Conservation (phyloP, 2,888 invertebrate species). For the Opisthograptis luteolata region DNA sequence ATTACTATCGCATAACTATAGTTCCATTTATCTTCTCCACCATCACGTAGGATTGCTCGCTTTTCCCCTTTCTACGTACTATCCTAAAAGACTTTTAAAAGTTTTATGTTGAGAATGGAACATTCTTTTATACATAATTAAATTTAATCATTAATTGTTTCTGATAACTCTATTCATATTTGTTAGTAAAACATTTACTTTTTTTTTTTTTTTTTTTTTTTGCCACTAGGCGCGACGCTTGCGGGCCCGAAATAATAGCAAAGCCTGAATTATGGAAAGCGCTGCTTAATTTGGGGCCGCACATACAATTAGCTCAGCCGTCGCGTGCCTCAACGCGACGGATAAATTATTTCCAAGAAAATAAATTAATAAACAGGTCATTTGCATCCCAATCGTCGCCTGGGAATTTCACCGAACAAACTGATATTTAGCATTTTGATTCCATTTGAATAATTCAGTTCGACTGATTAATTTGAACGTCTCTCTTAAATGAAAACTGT, state of each 20-base stretch:
- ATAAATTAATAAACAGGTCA: slow-evolving; percentile 18
- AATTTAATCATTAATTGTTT: too few species aligned
- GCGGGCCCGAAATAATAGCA: slow-evolving; percentile 15
- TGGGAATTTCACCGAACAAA: neutral
- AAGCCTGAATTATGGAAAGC: slow-evolving; percentile 11
- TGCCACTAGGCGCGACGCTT: slow-evolving; percentile 2
- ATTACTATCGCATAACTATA: neutral
- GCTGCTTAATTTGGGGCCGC: slow-evolving; percentile 17
- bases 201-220: too few species aligned
- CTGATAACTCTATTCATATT: too few species aligned
- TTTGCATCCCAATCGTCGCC: slow-evolving; percentile 15
- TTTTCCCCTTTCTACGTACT: too few species aligned
- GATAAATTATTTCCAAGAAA: neutral
- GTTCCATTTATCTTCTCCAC: neutral
- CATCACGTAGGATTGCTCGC: neutral
- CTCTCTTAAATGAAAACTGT: too few species aligned
- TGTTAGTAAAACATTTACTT: too few species aligned
- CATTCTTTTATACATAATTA: too few species aligned
- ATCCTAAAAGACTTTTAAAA: too few species aligned
- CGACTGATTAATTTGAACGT: neutral
- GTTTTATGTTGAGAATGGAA: too few species aligned
- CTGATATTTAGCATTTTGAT: neutral
- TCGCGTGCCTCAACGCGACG: neutral
- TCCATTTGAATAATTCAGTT: neutral
- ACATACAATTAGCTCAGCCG: too few species aligned